Evolutionary conservation across 2,888 invertebrate genomes (phyloP), one percentile per base, ranked within the genome.

Genomic region (Parnassius mnemosyne): DNA sequence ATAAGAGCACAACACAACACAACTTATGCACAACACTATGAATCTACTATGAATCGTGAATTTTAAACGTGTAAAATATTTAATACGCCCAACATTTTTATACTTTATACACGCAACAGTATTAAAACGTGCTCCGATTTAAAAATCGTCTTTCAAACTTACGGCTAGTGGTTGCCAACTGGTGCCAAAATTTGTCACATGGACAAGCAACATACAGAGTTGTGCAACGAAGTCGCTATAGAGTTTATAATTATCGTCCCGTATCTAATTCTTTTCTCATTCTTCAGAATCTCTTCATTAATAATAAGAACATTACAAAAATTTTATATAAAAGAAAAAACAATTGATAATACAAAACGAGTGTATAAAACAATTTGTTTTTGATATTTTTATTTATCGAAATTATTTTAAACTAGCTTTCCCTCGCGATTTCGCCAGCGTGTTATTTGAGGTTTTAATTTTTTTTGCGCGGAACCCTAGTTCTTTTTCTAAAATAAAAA

Each of bases 131-230:
- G n/a, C 50, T 25, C 53, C 25, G 57, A 56, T 49, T 49, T 49
- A 52, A 71, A 67, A 65, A 61, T 61, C 65, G 67, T 67, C 68
- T 64, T 65, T 71, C 69, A 68, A 69, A 58, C 71, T 67, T 68
- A 66, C 76, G 76, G 74, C 71, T 68, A 78, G 73, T 76, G 76
- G 81, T 80, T 77, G 71, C 78, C 67, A 77, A 84, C 82, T 82
- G 80, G 64, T 79, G 75, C 73, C 74, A 72, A 81, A 78, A 79
- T 73, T 80, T 70, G 80, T 81, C 79, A 76, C 80, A 76, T 73
- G 73, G 71, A 60, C 12, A 47, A 41, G 12, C 46, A 34, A 34
- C 34, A 3, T 11, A 41, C 3, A 55, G 25, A 42, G 20, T 54
- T 60, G 50, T 60, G 20, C 43, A 49, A 42, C 47, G 12, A 10